Conservation (phyloP, 2,888 invertebrate genomes). For the Itoplectis maculator region DNA sequence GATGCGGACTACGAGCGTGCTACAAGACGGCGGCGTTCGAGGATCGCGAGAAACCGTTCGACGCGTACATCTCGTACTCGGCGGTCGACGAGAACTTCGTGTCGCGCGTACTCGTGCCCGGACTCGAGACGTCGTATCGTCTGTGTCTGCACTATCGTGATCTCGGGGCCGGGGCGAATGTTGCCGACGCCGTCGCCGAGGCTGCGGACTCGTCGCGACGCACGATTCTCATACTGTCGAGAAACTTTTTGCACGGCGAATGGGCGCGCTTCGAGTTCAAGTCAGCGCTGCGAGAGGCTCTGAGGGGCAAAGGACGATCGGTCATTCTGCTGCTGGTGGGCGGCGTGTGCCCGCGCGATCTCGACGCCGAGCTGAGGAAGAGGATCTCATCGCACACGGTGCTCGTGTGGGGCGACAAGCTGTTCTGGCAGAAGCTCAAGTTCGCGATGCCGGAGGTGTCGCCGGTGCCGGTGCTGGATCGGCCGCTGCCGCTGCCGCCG, state of each 20-base stretch:
- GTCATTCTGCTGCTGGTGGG: slow-evolving; percentile 96
- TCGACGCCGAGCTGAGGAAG: slow-evolving; percentile 95
- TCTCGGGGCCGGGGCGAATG: slow-evolving; percentile 94
- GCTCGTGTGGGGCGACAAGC: slow-evolving; percentile 96
- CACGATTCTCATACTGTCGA: slow-evolving; percentile 95
- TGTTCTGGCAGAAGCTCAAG: slow-evolving; percentile 98
- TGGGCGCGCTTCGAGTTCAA: slow-evolving; percentile 98
- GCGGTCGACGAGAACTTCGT: slow-evolving; percentile 97
- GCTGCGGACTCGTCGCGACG: slow-evolving; percentile 96
- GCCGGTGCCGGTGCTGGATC: slow-evolving; percentile 81
- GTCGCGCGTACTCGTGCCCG: slow-evolving; percentile 94
- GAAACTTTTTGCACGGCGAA: slow-evolving; percentile 97
- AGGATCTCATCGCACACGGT: slow-evolving; percentile 96
- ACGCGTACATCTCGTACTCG: slow-evolving; percentile 98
- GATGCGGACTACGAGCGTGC: slow-evolving; percentile 94
- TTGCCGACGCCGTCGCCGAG: slow-evolving; percentile 96
- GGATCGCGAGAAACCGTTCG: slow-evolving; percentile 91
- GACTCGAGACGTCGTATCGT: slow-evolving; percentile 94
- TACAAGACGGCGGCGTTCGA: slow-evolving; percentile 94
- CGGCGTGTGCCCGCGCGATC: slow-evolving; percentile 94
- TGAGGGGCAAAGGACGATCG: slow-evolving; percentile 93
- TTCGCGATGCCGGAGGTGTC: slow-evolving; percentile 93
- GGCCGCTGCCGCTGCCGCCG: slow-evolving; percentile 80
- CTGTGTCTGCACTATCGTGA: slow-evolving; percentile 97
- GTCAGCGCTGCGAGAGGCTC: slow-evolving; percentile 95